Base-by-base conservation (phyloP, 2,797 vertebrate genomes). In the Sebastolobus altivelis region DNA sequence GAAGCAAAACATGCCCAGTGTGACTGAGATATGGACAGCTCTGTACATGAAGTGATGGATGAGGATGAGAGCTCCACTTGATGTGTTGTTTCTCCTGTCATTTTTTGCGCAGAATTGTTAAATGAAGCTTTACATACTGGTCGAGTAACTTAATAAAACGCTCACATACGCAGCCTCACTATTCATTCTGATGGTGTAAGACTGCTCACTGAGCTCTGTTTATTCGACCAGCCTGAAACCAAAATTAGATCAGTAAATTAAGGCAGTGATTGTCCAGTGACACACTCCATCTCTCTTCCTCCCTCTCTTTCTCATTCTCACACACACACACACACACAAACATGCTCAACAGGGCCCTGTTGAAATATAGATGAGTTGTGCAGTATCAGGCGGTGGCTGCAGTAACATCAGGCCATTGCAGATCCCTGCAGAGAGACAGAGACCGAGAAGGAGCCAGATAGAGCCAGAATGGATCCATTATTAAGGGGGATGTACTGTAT, bases 331-430 rank as follows among this genome's bases (percentile, higher is more conserved):
- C 72, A 49, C 52, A 76, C 62, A 33, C 74, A 75, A 71, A 74
- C 69, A 65, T 40, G 25, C 22, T 52, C 71, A 72, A 25, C 73
- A 63, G 66, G 35, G 35, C 13, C 62, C 38, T 81, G 2, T 40
- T 90, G 81, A 87, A 90, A 89, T 86, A 84, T 87, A 88, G 77
- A 91, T 90, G 88, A 91, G 83, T 59, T 62, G 69, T 79, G 77
- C 75, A 71, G 80, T 77, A 79, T 88, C 86, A 77, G 79, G 61
- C 67, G 5, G 68, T 43, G 74, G 68, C 82, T 88, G 87, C 75
- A 81, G 80, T 65, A 80, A 59, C 79, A 86, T 81, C 79, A 55
- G 74, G 58, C 38, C 33, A 46, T 68, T 79, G 22, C 61, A 69
- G 68, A 75, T 83, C 70, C 73, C 82, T 31, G 61, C 79, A 79